Evolutionary conservation across 2,113 vertebrate genomes (phyloP), one percentile per base, ranked within the genome.

Genomic region (Chelonoidis abingdonii): DNA sequence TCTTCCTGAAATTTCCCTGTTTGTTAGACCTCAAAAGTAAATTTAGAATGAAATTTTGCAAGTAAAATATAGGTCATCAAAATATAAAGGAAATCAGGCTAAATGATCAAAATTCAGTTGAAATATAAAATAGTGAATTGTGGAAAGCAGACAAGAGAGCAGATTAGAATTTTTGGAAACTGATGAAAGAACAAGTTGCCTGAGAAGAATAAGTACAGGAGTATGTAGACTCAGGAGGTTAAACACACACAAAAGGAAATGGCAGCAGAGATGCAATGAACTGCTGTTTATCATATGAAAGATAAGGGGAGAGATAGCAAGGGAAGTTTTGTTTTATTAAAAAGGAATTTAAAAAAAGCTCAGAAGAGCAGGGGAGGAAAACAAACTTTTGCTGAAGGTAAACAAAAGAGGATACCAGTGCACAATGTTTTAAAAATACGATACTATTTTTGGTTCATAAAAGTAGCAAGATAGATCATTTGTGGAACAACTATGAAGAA

Each of bases 51-150:
- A 78, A 78, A 47, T 75, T 93, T 94, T 95, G 83, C 50, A 84
- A 56, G 93, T 97, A 95, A 93, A 95, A 92, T 57, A 83, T 6
- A 56, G 65, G 87, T 81, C 56, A 38, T 89, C 41, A 59, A 94
- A 89, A 92, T 90, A 90, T 87, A 19, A 86, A 95, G 93, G 88
- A 96, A 95, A 95, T 93, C 92, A 94, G 83, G 83, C 91, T 95
- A 94, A 93, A 90, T 59, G 85, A 95, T 92, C 94, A 90, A 94
- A 96, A 94, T 95, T 87, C 92, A 97, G 94, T 97, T 97, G 96
- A 90, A 94, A 86, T 78, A 90, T 79, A 92, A 91, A 88, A 87
- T 62, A 75, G 53, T 69, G 84, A 95, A 86, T 1, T 3, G 76
- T 38, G 41, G 80, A 89, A 56, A 81, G 85, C 57, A 79, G 82